phyloP scores from a whole-genome alignment of 2,797 vertebrate genomes.

The Schizothorax lantsangensis region DNA sequence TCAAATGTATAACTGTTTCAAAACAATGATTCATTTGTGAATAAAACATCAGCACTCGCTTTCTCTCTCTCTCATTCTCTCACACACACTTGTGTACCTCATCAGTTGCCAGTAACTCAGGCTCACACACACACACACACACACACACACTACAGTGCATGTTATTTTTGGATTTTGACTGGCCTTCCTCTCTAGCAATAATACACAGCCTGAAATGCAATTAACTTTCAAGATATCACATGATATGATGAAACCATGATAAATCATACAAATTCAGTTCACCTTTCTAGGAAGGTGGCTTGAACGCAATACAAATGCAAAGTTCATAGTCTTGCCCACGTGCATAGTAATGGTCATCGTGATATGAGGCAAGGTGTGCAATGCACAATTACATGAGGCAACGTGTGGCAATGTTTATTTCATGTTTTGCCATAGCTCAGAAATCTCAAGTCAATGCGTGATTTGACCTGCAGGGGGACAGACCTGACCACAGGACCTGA shows the following conservation, averaged over 20 bases:
- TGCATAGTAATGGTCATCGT: slow-evolving; percentile 13
- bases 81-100: slow-evolving; percentile 10
- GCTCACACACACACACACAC: slow-evolving; percentile 17
- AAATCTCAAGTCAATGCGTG: slow-evolving; percentile 27
- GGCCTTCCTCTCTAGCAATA: slow-evolving; percentile 38
- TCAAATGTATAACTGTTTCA: not conserved
- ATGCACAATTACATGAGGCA: slow-evolving; percentile 36
- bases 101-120: slow-evolving; percentile 32
- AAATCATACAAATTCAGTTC: slow-evolving; percentile 17
- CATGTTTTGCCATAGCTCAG: not conserved
- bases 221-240: slow-evolving; percentile 20
- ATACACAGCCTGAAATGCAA: slow-evolving; percentile 38
- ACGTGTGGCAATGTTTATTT: slow-evolving; percentile 40
- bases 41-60: not conserved
- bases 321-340: not conserved
- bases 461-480: slow-evolving; percentile 48
- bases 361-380: slow-evolving; percentile 11
- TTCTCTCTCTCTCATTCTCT: not conserved
- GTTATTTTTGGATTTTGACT: slow-evolving; percentile 52
- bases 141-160: slow-evolving; percentile 33
- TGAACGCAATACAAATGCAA: slow-evolving; percentile 1
- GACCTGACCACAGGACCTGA: slow-evolving; percentile 12
- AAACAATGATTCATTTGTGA: slow-evolving; percentile 21
- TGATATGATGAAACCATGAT: slow-evolving; percentile 12
- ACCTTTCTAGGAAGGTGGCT: not conserved